Evolutionary conservation across 2,797 vertebrate genomes (phyloP), one percentile per base, ranked within the genome.

Genomic region (Sparidentex hasta): DNA sequence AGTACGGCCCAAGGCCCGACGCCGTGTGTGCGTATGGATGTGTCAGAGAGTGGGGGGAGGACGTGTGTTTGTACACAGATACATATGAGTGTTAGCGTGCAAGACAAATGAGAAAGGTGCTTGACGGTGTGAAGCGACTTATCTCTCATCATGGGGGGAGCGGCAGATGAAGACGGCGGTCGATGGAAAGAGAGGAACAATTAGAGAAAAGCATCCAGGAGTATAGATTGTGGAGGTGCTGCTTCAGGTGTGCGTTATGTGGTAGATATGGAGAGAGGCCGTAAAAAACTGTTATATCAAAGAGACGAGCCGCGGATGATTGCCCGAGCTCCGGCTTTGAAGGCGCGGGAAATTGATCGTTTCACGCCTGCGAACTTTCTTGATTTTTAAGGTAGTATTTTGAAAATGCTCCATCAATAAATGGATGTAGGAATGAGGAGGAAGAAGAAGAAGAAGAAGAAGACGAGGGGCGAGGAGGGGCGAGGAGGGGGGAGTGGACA

Each of bases 51-150:
- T 23, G 70, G 82, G 81, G 82, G 72, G 66, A 72, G 82, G 85
- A 82, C 46, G 83, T 76, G 76, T 85, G 88, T 90, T 87, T 87
- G 85, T 81, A 80, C 76, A 84, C 85, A 85, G 77, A 90, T 88
- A 75, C 84, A 85, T 76, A 80, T 50, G 70, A 62, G 79, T 65
- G 87, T 90, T 78, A 70, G 86, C 47, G 20, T 65, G 71, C 76
- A 83, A 88, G 86, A 89, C 85, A 89, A 85, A 91, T 66, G 82
- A 82, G 81, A 74, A 92, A 92, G 88, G 88, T 89, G 90, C 87
- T 92, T 41, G 84, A 90, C 81, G 81, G 76, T 66, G 86, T 85
- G 87, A 91, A 90, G 94, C 84, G 92, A 94, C 95, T 96, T 91
- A 90, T 92, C 96, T 95, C 84, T 90, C 80, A 86, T 93, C 90